A percentile compares a stretch with the other conserved stretches of the same genome.
Conservation (phyloP, 2,888 invertebrate genomes). For the Theretra japonica region DNA sequence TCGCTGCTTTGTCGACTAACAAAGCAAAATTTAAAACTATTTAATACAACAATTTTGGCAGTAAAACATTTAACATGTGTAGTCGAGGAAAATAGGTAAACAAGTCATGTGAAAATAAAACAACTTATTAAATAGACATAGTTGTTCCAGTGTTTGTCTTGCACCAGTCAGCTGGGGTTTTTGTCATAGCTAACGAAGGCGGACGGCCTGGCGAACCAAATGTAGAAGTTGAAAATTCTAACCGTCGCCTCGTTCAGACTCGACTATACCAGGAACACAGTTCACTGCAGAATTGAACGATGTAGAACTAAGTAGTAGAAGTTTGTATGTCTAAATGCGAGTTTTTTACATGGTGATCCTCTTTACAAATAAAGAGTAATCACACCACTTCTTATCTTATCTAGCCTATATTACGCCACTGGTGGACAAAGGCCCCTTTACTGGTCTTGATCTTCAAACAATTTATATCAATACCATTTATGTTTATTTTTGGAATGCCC, state of each 20-base stretch:
- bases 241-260: too few relatives aligned
- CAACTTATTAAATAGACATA: too few relatives aligned
- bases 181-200: too few relatives aligned
- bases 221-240: too few relatives aligned
- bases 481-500: too few relatives aligned
- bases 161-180: too few relatives aligned
- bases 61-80: background rate
- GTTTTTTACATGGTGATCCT: background rate
- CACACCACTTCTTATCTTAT: background rate
- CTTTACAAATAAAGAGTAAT: background rate
- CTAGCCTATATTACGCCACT: background rate
- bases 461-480: too few relatives aligned
- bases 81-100: too few relatives aligned
- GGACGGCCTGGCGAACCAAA: too few relatives aligned
- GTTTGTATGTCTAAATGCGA: background rate
- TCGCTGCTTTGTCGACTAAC: background rate
- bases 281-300: background rate
- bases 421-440: background rate
- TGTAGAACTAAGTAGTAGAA: background rate
- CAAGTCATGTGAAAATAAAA: too few relatives aligned
- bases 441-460: background rate
- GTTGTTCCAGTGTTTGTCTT: too few relatives aligned
- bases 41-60: background rate
- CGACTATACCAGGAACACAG: too few relatives aligned
- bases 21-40: constrained; percentile 11